Percentiles rank a stretch among this genome's conserved stretches.
These are phyloP conservation scores for Grallaria varia DNA, from an alignment of 2,113 vertebrate genomes.

Conservation along the genomic window DNA sequence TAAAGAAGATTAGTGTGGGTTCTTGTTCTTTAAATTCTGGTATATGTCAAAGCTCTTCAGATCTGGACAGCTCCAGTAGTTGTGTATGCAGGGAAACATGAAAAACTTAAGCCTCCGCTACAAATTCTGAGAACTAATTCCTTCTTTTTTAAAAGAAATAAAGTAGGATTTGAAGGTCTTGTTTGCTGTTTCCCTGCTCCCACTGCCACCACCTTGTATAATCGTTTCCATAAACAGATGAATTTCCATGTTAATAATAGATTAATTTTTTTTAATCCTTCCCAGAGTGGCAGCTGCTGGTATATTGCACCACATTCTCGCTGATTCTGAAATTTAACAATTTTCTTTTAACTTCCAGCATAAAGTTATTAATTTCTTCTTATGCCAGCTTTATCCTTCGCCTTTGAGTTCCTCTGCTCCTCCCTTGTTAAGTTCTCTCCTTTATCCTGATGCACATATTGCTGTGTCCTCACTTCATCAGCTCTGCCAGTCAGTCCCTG, in stretches of 20 bases:
- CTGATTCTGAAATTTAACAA: neutral
- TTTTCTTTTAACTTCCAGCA: neutral
- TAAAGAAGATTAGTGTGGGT: neutral
- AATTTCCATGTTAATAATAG: neutral
- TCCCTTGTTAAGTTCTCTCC: rapidly evolving
- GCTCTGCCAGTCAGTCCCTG: neutral
- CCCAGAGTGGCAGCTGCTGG: neutral
- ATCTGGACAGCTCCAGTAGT: neutral
- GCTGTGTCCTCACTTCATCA: neutral
- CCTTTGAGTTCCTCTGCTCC: neutral
- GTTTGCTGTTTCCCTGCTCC: neutral
- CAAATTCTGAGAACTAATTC: neutral
- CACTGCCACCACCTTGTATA: neutral
- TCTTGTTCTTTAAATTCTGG: neutral
- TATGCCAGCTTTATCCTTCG: neutral
- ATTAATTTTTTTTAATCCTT: neutral
- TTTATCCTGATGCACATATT: neutral
- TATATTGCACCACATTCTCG: neutral
- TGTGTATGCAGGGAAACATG: neutral
- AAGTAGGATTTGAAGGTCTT: neutral
- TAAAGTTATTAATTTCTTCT: neutral
- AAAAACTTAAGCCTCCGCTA: neutral
- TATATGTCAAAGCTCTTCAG: neutral
- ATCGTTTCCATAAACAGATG: neutral
- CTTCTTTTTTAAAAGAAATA: neutral